Percentiles rank a stretch among this genome's conserved stretches.
Evolutionary conservation across 2,888 invertebrate species (phyloP).

Genomic region (Pandemis heparana): DNA sequence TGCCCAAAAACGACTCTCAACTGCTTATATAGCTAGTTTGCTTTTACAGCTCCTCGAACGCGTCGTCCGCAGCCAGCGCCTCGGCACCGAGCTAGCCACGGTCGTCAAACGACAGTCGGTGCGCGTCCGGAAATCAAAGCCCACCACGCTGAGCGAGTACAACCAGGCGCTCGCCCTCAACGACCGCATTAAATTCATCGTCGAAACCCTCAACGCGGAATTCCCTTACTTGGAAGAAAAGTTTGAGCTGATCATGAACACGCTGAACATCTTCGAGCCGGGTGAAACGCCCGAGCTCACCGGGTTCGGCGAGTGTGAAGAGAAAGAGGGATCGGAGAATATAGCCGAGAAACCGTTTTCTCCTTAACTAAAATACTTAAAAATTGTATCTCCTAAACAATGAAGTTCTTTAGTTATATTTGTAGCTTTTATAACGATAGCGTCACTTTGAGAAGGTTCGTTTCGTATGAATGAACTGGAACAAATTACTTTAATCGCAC

Average conservation of each 20-base stretch:
- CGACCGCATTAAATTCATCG: constrained; percentile 80
- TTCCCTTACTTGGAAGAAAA: constrained; percentile 85
- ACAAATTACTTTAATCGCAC: background rate
- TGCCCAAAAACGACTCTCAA: no score
- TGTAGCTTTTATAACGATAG: background rate
- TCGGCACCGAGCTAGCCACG: constrained; percentile 86
- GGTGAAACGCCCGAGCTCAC: constrained; percentile 61
- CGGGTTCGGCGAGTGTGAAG: constrained; percentile 49
- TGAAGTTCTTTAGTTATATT: background rate
- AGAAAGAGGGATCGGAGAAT: constrained; percentile 49
- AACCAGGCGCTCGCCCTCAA: constrained; percentile 81
- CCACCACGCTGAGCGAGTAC: constrained; percentile 81
- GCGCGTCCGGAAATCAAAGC: constrained; percentile 73
- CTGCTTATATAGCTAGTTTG: background rate
- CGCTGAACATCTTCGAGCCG: constrained; percentile 75
- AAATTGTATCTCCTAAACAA: background rate
- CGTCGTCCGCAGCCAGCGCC: constrained; percentile 89
- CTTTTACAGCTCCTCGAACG: constrained; percentile 77
- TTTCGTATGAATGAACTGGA: background rate
- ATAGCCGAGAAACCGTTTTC: constrained; percentile 63
- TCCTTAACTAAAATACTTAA: constrained; percentile 45
- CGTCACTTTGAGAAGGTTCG: background rate
- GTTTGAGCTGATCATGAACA: constrained; percentile 74
- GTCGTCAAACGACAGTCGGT: constrained; percentile 76
- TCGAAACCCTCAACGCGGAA: constrained; percentile 85